Base-by-base conservation (phyloP, 1,140 invertebrate species). In the Hesperophylax magnus region DNA sequence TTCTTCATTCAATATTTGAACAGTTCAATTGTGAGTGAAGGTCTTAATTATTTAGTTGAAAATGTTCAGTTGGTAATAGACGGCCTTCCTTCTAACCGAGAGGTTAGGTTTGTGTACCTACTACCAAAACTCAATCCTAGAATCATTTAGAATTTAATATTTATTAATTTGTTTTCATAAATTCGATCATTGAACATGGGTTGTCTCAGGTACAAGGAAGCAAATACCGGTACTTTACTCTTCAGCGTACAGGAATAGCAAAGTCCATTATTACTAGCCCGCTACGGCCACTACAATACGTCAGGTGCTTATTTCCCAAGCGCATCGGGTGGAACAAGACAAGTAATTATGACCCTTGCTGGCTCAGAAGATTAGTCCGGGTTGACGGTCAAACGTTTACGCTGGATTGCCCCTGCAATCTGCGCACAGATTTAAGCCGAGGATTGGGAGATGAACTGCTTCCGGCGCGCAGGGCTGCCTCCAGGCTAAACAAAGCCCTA, bases 331-430 rank as follows among this genome's bases (percentile, higher is more conserved):
- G 61, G 14, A 24, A 69, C 39, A 69, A 69, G 65, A 69, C 65
- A 69, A 69, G 65, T 34, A 69, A 69, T 69, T 69, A 69, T 69
- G 47, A 52, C 39, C 31, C 34, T 69, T 69, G 65, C 39, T 69
- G 65, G 31, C 31, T 47, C 34, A 8, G 34, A 69, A 69, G 65
- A 69, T 69, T 69, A 69, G 65, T 47, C 6, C 65, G 31, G 39
- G 14, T 39, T 69, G 65, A 17, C 47, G 65, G 65, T 69, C 31
- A 52, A 69, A 69, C 65, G 39, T 69, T 52, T 52, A n/a, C 5
- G n/a, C n/a, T 7, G 22, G 65, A 69, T 52, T 69, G 34, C 31
- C n/a, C 65, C 17, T n/a, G 22, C 61, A 24, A 65, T 65, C 61
- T 65, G 61, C n/a, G n/a, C 56, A 14, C 18, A 60, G 61, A 65